phyloP scores from a whole-genome alignment of 2,888 invertebrate species.

The Ormyrus rosae region DNA sequence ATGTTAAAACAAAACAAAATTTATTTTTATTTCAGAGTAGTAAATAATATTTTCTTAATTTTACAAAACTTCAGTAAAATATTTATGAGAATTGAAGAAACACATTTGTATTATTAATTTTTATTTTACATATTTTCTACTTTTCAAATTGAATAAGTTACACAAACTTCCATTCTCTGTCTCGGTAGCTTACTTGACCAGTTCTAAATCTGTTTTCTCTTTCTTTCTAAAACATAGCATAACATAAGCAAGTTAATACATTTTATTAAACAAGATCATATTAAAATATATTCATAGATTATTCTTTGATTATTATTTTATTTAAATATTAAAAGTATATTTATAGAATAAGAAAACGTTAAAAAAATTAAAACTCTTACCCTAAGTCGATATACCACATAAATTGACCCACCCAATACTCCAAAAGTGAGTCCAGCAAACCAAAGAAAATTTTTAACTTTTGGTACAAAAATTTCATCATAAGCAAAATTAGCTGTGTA shows the following conservation, averaged over 20 bases:
- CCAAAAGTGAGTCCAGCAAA: constrained; percentile 74
- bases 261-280: neutral
- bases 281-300: neutral
- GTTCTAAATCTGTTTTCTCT: constrained; percentile 80
- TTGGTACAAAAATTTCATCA: constrained; percentile 83
- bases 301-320: neutral
- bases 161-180: constrained; percentile 83
- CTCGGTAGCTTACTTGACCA: constrained; percentile 86
- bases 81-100: neutral
- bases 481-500: constrained; percentile 83
- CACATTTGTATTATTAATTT: neutral
- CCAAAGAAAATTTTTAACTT: constrained; percentile 78
- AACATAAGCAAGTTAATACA: too few species aligned
- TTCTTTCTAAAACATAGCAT: constrained; percentile 66
- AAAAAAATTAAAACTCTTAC: constrained; percentile 61
- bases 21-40: neutral
- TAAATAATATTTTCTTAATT: neutral
- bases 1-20: neutral
- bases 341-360: constrained; percentile 1
- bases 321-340: neutral
- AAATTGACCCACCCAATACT: constrained; percentile 79
- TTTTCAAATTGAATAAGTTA: constrained; percentile 71
- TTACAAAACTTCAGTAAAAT: constrained; percentile 1
- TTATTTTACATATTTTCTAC: constrained; percentile 42
- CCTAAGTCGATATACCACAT: constrained; percentile 77